Percentiles rank a stretch among this genome's conserved stretches.
phyloP scores from a whole-genome alignment of 2,888 invertebrate species.

The Notodonta ziczac region DNA sequence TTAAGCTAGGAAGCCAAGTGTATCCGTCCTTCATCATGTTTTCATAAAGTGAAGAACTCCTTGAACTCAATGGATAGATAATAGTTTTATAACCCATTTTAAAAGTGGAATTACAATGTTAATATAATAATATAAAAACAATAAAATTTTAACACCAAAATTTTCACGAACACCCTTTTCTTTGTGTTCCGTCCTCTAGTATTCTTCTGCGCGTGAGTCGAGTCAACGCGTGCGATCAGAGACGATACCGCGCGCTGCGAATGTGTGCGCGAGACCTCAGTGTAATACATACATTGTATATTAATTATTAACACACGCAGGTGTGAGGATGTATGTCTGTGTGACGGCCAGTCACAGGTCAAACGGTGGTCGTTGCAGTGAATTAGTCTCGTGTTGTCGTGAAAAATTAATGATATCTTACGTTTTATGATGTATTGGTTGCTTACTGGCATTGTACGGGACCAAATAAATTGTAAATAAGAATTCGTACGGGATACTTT shows the following conservation, averaged over 20 bases:
- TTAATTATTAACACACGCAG: conserved; percentile 8
- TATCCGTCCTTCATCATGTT: too few species aligned
- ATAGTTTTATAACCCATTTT: too few species aligned
- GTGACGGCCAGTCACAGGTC: conserved; percentile 51
- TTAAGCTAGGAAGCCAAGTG: too few species aligned
- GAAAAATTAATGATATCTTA: neutral
- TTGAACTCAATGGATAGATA: too few species aligned
- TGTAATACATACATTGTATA: conserved; percentile 4
- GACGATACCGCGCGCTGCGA: neutral
- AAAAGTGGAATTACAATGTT: too few species aligned
- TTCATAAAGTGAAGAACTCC: too few species aligned
- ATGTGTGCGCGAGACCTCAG: neutral
- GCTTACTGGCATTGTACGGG: conserved; percentile 4
- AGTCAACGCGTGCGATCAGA: conserved; percentile 8
- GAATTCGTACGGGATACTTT: too few species aligned
- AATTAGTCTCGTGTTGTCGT: conserved; percentile 20
- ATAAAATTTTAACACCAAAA: conserved; percentile 2
- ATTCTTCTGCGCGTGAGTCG: conserved; percentile 21
- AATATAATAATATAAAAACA: too few species aligned
- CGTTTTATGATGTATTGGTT: neutral
- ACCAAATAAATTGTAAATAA: neutral
- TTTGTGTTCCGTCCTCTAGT: conserved; percentile 18
- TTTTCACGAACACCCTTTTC: conserved; percentile 17
- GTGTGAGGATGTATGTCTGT: conserved; percentile 7
- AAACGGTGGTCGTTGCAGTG: conserved; percentile 37